phyloP scores from a whole-genome alignment of 2,888 invertebrate species.

The Lochmaea capreae region DNA sequence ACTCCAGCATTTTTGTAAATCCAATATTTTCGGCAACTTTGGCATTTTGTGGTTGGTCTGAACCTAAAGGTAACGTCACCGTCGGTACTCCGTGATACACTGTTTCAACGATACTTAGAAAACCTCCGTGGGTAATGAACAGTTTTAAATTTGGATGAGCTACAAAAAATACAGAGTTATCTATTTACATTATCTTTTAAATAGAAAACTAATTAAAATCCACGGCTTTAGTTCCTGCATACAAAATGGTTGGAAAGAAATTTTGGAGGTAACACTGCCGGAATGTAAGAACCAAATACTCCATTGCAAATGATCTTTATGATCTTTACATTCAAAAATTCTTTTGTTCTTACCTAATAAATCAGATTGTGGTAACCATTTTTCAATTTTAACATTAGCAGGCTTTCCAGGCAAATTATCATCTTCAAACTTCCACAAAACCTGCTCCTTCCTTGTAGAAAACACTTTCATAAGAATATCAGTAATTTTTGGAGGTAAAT shows the following conservation, averaged over 20 bases:
- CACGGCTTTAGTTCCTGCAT: no score
- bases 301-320: no score
- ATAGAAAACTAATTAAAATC: no score
- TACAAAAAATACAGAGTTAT: background rate
- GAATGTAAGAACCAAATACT: no score
- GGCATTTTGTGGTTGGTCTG: background rate
- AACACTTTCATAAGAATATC: slow-evolving; percentile 70
- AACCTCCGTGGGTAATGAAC: background rate
- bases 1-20: background rate
- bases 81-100: background rate
- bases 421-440: slow-evolving; percentile 78
- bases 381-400: slow-evolving; percentile 60
- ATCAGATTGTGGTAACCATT: slow-evolving; percentile 55
- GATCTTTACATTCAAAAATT: no score
- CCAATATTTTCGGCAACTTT: background rate
- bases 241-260: no score
- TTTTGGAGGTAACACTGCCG: no score
- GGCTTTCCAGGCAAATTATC: slow-evolving; percentile 58
- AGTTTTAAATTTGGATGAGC: background rate
- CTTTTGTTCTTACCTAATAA: slow-evolving; percentile 51
- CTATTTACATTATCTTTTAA: no score
- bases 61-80: background rate
- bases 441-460: slow-evolving; percentile 70
- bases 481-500: slow-evolving; percentile 67
- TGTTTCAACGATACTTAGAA: background rate